Evolutionary conservation across 2,888 invertebrate species (phyloP).

Genomic region (Nasonovia ribisnigri): DNA sequence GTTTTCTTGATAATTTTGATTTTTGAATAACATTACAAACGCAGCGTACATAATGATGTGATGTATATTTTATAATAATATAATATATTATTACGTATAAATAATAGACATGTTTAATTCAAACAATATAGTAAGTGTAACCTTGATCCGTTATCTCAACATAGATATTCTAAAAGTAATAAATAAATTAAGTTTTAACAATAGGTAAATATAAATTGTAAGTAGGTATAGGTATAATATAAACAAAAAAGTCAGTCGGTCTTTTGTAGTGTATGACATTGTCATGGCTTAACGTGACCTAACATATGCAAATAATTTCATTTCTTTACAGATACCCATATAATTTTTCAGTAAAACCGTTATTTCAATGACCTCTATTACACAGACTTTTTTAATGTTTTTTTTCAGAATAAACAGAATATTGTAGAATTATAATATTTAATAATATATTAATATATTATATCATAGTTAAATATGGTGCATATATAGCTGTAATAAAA

Average conservation of each 20-base stretch:
- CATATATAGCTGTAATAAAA: neutral
- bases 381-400: neutral
- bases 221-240: neutral
- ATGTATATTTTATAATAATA: neutral
- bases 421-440: neutral
- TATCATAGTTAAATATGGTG: neutral
- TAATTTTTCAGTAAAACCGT: neutral
- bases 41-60: neutral
- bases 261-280: neutral
- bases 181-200: neutral
- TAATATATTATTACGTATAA: neutral
- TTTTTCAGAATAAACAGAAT: neutral
- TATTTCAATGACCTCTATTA: neutral
- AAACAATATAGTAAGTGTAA: neutral
- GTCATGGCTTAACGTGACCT: neutral
- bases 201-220: neutral
- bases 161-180: neutral
- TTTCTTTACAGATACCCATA: neutral
- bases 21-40: constrained; percentile 18
- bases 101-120: constrained; percentile 9
- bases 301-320: neutral
- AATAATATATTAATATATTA: too few species aligned
- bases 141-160: neutral
- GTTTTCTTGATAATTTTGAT: neutral
- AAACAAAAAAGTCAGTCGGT: neutral